Percentiles rank a stretch among this genome's conserved stretches.
These are phyloP conservation scores for Rhynchophorus ferrugineus DNA, from an alignment of 1,140 invertebrate genomes.

Conservation along the genomic window DNA sequence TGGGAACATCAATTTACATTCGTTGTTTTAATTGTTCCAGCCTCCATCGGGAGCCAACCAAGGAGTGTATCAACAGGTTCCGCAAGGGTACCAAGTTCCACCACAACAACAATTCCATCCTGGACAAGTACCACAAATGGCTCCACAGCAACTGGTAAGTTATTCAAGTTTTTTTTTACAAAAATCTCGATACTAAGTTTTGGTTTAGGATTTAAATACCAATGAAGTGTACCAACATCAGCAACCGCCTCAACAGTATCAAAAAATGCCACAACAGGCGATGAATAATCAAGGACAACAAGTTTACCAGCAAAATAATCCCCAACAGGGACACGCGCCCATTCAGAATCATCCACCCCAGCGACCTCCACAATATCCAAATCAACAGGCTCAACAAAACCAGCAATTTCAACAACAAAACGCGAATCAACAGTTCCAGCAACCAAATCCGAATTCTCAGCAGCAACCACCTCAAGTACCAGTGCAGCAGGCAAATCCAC, in stretches of 20 bases:
- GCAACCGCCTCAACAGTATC: slow-evolving; percentile 22
- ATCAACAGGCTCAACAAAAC: not conserved
- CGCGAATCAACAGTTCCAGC: not conserved
- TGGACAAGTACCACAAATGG: slow-evolving; percentile 36
- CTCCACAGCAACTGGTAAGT: slow-evolving; percentile 24
- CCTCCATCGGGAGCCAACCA: slow-evolving; percentile 21
- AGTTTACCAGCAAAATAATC: slow-evolving; percentile 1
- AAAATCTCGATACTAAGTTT: slow-evolving; percentile 6
- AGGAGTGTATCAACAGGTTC: slow-evolving; percentile 19
- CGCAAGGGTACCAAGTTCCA: slow-evolving; percentile 17
- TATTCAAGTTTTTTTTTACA: not conserved
- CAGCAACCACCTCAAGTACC: not conserved
- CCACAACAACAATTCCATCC: slow-evolving; percentile 34
- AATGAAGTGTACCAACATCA: slow-evolving; percentile 33
- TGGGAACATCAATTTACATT: not conserved
- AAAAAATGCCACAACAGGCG: slow-evolving; percentile 16
- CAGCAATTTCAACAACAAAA: not conserved
- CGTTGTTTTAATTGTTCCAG: slow-evolving; percentile 1
- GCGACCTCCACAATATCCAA: not conserved
- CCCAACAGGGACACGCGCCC: not conserved
- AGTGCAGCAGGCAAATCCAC: not conserved
- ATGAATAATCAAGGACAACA: slow-evolving; percentile 21
- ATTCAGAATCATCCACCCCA: slow-evolving; percentile 1
- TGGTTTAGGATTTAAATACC: slow-evolving; percentile 28
- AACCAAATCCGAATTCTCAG: not conserved